These are phyloP conservation scores for Engystomops pustulosus DNA, from an alignment of 2,113 vertebrate species.

Conservation along the genomic window DNA sequence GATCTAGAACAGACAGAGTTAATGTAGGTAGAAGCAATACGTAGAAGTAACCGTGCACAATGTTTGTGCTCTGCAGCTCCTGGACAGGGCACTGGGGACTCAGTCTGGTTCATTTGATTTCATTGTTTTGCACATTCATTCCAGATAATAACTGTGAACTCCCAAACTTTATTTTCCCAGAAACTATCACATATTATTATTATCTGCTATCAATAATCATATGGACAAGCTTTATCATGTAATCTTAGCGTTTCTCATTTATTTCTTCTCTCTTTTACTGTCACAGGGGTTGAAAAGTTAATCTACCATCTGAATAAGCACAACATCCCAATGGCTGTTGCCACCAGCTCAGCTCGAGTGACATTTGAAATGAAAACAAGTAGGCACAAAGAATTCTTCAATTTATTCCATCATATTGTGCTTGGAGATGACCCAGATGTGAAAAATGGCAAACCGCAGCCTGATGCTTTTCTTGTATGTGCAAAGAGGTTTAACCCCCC, in stretches of 20 bases:
- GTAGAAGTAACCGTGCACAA: neutral
- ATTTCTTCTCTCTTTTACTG: constrained; percentile 51
- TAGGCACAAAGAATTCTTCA: constrained; percentile 81
- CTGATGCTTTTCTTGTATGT: constrained; percentile 87
- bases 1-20: neutral
- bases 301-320: constrained; percentile 80
- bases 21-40: neutral
- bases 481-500: constrained; percentile 82
- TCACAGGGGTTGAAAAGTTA: constrained; percentile 82
- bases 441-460: constrained; percentile 80
- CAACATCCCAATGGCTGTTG: constrained; percentile 82
- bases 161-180: neutral
- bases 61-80: neutral
- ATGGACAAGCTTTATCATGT: constrained; percentile 40
- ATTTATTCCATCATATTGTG: constrained; percentile 82
- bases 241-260: constrained; percentile 44
- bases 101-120: neutral
- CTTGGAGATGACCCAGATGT: constrained; percentile 89
- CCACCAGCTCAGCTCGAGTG: constrained; percentile 78
- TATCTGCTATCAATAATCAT: constrained; percentile 30
- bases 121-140: constrained; percentile 28
- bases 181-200: constrained; percentile 28
- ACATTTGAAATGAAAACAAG: constrained; percentile 82
- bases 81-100: too few species aligned
- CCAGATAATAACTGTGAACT: neutral